These are phyloP conservation scores for Acleris literana DNA, from an alignment of 2,888 invertebrate species.

Conservation along the genomic window DNA sequence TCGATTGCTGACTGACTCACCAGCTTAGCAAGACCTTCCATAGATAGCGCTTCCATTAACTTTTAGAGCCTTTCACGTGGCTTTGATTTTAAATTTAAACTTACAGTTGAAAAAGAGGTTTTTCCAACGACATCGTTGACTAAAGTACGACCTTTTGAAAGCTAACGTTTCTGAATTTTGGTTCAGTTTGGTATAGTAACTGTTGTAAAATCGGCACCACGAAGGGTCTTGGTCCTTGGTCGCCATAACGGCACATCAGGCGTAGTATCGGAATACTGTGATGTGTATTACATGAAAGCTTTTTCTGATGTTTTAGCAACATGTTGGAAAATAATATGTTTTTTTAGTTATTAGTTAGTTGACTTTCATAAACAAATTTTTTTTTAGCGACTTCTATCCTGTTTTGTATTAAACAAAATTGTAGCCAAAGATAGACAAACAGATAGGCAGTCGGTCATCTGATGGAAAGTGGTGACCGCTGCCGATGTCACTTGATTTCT, in stretches of 20 bases:
- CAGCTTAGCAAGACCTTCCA: background rate
- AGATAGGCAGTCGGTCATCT: too few species aligned
- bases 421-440: too few species aligned
- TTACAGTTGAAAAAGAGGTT: background rate
- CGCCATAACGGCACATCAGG: conserved; percentile 7
- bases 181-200: conserved; percentile 15
- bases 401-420: too few species aligned
- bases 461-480: too few species aligned
- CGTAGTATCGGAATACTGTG: conserved; percentile 2
- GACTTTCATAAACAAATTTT: too few species aligned
- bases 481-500: too few species aligned
- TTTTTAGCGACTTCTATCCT: too few species aligned
- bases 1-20: conserved; percentile 39
- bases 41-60: background rate
- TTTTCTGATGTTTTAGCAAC: background rate
- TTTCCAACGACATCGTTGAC: background rate
- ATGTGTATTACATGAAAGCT: conserved; percentile 5
- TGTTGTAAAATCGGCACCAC: background rate
- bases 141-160: conserved; percentile 10
- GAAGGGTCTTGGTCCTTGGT: conserved; percentile 1
- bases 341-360: too few species aligned
- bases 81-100: background rate
- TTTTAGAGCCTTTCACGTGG: background rate
- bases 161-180: conserved; percentile 1
- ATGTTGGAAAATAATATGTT: background rate